Base-by-base conservation (phyloP, 2,888 invertebrate genomes). In the Terebella lapidaria region DNA sequence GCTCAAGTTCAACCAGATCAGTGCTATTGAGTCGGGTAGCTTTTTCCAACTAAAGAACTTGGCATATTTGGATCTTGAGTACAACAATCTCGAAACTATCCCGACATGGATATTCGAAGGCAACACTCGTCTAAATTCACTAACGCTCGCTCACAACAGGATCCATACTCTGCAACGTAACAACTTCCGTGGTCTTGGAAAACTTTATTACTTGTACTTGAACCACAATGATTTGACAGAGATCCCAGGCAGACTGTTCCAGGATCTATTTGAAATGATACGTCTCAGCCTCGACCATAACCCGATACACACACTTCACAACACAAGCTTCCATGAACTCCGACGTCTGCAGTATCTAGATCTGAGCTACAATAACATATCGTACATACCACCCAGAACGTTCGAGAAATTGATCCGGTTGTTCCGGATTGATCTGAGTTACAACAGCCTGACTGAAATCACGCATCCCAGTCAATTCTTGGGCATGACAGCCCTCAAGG, bases 171-270 rank as follows among this genome's bases (percentile, higher is more conserved):
- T 58, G n/a, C 5, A 54, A 1, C 30, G 25, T 10, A 24, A 58
- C 2, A 45, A 25, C 26, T 58, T 58, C 42, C 29, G 27, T n/a
- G 58, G 58, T 18, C 54, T 58, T n/a, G 42, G 54, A 20, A 28
- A 58, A 22, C 35, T 54, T 15, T 26, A 45, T 18, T 54, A 58
- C 54, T 45, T 58, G 20, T 58, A 58, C 46, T 25, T 58, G 58
- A 28, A 58, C 46, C n/a, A 45, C 54, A 58, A 58, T 45, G 4
- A 27, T 5, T 45, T 58, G 35, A 24, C 35, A n/a, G 28, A n/a
- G 2, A 24, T 58, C n/a, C 53, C 58, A 18, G 52, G 35, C 20
- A 24, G n/a, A 20, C 22, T 27, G 42, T 58, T 58, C 54, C 20
- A 25, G 18, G 25, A n/a, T 20, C 4, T 45, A 10, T 42, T 27